Conservation (phyloP, 1,140 invertebrate species). For the Leptinotarsa undecemlineata region DNA sequence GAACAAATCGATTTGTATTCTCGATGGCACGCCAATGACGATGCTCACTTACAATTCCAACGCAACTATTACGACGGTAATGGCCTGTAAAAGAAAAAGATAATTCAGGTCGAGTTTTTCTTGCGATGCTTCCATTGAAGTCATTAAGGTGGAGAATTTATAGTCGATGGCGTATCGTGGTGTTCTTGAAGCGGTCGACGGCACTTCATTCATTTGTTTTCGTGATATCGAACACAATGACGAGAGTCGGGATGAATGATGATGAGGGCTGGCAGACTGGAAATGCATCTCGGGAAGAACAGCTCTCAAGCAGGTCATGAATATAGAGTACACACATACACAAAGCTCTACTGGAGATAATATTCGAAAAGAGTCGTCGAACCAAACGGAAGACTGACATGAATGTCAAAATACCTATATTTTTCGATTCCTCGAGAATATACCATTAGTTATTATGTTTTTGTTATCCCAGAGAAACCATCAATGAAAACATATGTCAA, state of each 20-base stretch:
- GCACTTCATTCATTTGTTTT: conserved; percentile 24
- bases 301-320: no score
- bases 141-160: conserved; percentile 22
- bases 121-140: conserved; percentile 8
- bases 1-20: neutral
- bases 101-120: conserved; percentile 21
- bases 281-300: neutral
- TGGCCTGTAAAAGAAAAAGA: conserved; percentile 19
- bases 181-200: conserved; percentile 23
- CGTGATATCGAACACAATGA: conserved; percentile 22
- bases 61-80: conserved; percentile 15
- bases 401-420: no score
- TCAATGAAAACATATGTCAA: no score
- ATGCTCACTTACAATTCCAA: conserved; percentile 18
- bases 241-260: conserved; percentile 17
- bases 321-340: no score
- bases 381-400: no score
- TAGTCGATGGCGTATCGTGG: conserved; percentile 19
- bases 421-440: no score
- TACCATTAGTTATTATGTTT: no score
- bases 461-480: no score
- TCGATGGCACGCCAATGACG: neutral
- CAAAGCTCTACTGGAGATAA: no score
- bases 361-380: no score
- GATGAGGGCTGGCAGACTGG: conserved; percentile 11